A percentile compares a stretch with the other conserved stretches of the same genome.
Evolutionary conservation across 2,797 vertebrate species (phyloP).

Genomic region (Eleutherodactylus coqui): DNA sequence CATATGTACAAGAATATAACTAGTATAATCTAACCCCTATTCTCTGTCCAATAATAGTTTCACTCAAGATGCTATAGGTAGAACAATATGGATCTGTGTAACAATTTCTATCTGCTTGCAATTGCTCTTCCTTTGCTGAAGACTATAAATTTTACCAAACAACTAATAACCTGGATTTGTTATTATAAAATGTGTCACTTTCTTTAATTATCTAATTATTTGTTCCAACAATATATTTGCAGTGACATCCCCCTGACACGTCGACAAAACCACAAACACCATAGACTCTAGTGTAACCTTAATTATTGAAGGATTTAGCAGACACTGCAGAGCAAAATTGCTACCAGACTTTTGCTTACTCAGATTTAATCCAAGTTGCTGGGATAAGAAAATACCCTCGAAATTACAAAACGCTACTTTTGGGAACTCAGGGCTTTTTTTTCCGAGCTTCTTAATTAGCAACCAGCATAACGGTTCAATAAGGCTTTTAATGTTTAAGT

Average conservation of each 20-base stretch:
- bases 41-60: no score
- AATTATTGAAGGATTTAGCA: slow-evolving; percentile 49
- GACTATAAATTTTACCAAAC: neutral
- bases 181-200: slow-evolving; percentile 3
- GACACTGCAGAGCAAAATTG: slow-evolving; percentile 22
- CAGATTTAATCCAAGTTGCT: slow-evolving; percentile 57
- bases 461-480: slow-evolving; percentile 58
- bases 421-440: slow-evolving; percentile 50
- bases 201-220: slow-evolving; percentile 30
- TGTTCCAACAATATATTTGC: neutral
- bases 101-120: neutral
- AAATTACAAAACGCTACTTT: slow-evolving; percentile 61
- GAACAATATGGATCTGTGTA: neutral
- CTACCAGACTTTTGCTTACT: slow-evolving; percentile 54
- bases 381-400: slow-evolving; percentile 54
- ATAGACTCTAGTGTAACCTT: slow-evolving; percentile 11
- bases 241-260: neutral
- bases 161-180: neutral
- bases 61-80: no score
- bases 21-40: no score
- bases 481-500: slow-evolving; percentile 61
- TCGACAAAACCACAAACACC: neutral
- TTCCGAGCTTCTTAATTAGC: slow-evolving; percentile 50
- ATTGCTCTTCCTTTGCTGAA: neutral
- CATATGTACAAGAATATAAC: no score